A percentile compares a stretch with the other conserved stretches of the same genome.
These are phyloP conservation scores for Coccyzus lansbergi DNA, from an alignment of 2,797 vertebrate species.

Conservation along the genomic window DNA sequence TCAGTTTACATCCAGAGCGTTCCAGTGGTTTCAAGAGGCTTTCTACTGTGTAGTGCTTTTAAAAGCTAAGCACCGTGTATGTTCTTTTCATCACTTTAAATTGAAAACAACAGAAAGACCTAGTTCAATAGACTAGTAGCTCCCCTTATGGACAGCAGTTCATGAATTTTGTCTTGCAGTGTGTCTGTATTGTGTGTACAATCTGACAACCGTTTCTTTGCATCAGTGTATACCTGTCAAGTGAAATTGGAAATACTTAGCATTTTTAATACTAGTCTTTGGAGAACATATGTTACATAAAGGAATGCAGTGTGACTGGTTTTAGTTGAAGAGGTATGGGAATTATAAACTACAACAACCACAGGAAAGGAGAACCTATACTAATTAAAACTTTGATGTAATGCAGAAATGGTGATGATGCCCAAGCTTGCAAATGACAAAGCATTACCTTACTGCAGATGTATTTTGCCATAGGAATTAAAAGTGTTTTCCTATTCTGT, in stretches of 20 bases:
- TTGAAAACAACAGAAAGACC: not conserved
- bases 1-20: not conserved
- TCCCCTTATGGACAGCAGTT: not conserved
- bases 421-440: not conserved
- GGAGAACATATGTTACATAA: not conserved
- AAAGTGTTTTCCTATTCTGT: not conserved
- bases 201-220: not conserved
- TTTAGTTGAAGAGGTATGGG: not conserved
- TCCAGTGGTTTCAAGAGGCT: not conserved
- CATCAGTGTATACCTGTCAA: not conserved
- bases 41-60: not conserved
- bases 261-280: not conserved
- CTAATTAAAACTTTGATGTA: not conserved
- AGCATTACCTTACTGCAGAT: not conserved
- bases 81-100: not conserved
- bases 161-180: not conserved
- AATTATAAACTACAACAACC: not conserved
- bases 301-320: not conserved
- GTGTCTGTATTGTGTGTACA: not conserved
- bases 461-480: not conserved
- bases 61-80: not conserved
- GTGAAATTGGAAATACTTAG: not conserved
- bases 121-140: not conserved
- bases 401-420: not conserved
- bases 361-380: not conserved